Base-by-base conservation (phyloP, 1,140 invertebrate genomes). In the Lordiphosa mommai region DNA sequence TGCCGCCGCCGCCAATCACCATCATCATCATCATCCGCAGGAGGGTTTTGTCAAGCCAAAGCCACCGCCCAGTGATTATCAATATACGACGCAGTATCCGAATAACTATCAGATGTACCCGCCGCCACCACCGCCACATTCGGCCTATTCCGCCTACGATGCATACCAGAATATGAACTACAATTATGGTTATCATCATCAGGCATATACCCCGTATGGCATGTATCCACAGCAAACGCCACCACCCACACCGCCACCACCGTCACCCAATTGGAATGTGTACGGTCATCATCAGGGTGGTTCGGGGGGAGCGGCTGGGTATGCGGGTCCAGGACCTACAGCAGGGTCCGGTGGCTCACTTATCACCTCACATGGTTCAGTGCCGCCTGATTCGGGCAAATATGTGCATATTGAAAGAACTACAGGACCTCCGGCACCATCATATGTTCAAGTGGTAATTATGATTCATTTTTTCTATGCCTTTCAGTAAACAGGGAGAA, bases 241-340 rank as follows among this genome's bases (percentile, higher is more conserved):
- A 2, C 86, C 86, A 2, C 84, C 87, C 2, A 87, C 86, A 23
- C 86, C 87, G 43, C 84, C 87, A 5, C 72, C 86, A 4, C 80
- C 74, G 51, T 91, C 91, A 20, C 90, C 91, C 37, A 92, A 92
- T 60, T 92, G 92, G 92, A 92, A 91, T 60, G 71, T 92, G 37
- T 92, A 92, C 63, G 91, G 91, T 2, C 77, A 86, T 44, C 87
- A 86, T 41, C 84, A 79, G 36, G 60, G 52, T 8, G 30, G 72
- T 8, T 50, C 70, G 2, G 58, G 33, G 10, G 10, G 40, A 4
- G 23, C 23, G 6, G 23, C 23, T 0, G 56, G 82, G 3, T 88
- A 86, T 16, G 68, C 84, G 36, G 60, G 46, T n/a, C 71, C 49
- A 34, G 68, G 60, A 13, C 66, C 53, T 3, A 61, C 58, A 0